Evolutionary conservation across 1,140 invertebrate genomes (phyloP).

Genomic region (Papilio aristodemus): DNA sequence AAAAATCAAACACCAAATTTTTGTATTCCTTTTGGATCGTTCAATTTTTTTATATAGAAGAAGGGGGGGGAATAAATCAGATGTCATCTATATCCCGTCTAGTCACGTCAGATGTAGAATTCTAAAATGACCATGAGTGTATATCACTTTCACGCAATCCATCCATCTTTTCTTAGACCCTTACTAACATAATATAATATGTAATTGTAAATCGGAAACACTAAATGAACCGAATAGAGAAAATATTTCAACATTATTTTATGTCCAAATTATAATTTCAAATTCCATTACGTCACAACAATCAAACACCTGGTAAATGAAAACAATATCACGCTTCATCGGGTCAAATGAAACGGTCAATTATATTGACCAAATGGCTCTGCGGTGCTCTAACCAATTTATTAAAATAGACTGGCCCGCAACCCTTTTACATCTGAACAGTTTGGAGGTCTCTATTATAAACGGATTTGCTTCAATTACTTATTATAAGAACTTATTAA

Average conservation of each 20-base stretch:
- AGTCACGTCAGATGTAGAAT: too few relatives aligned
- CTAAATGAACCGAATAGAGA: not conserved
- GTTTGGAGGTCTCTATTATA: not conserved
- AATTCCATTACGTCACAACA: constrained; percentile 2
- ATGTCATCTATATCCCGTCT: too few relatives aligned
- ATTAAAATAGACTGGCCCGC: not conserved
- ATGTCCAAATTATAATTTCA: not conserved
- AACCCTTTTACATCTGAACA: not conserved
- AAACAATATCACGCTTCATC: constrained; percentile 3
- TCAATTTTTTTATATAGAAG: too few relatives aligned
- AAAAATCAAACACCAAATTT: too few relatives aligned
- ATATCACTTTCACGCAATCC: too few relatives aligned
- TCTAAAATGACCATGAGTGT: too few relatives aligned
- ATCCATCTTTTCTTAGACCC: too few relatives aligned
- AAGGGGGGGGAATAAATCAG: too few relatives aligned
- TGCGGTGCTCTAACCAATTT: not conserved
- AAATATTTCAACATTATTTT: not conserved
- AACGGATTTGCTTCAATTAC: not conserved
- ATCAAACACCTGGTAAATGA: constrained; percentile 14
- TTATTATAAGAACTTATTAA: too few relatives aligned
- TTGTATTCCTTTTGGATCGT: too few relatives aligned
- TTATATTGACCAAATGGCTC: constrained; percentile 6
- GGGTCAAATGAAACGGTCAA: constrained; percentile 1
- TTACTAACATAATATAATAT: too few relatives aligned
- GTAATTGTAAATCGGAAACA: too few relatives aligned